Base-by-base conservation (phyloP, 2,888 invertebrate genomes). In the Stegana nigrithorax region DNA sequence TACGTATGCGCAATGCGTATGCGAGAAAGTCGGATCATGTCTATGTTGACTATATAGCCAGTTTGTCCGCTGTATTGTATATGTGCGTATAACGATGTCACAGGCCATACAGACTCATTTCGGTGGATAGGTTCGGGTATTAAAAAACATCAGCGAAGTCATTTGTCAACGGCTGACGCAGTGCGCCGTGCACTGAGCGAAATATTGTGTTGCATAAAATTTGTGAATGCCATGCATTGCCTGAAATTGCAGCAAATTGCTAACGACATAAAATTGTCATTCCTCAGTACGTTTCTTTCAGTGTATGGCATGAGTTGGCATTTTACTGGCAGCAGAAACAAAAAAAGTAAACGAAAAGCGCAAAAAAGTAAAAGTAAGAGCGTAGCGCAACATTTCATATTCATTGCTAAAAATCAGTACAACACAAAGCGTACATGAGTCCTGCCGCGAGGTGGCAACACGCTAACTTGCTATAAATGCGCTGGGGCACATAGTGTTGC, bases 91-190 rank as follows among this genome's bases (percentile, higher is more conserved):
- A 67, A 59, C 61, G 51, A 64, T 71, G 70, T 71, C 67, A 67
- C 66, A 65, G 68, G 66, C 60, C 56, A 58, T 60, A 47, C 62
- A 67, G 53, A 69, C 58, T 62, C 58, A 64, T 66, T 63, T 58
- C 66, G 64, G 63, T 66, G 69, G 70, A 73, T 75, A 72, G 74
- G 69, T 71, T 68, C 50, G n/a, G 61, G 75, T 70, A 68, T 75
- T 76, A 76, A 76, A 76, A 77, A 76, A 74, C 77, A 77, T 77
- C 76, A 76, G 75, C 75, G 76, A 73, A 69, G 66, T 74, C 74
- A 76, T 76, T 77, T 76, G 76, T 77, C 76, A 75, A 77, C 72
- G 74, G 72, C 32, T 36, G 14, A 51, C 25, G 27, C 6, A 51
- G 26, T 14, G 8, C 19, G 25, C 5, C 51, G 29, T 23, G 55